phyloP scores from a whole-genome alignment of 2,113 vertebrate genomes.

The Malurus cyaneus region DNA sequence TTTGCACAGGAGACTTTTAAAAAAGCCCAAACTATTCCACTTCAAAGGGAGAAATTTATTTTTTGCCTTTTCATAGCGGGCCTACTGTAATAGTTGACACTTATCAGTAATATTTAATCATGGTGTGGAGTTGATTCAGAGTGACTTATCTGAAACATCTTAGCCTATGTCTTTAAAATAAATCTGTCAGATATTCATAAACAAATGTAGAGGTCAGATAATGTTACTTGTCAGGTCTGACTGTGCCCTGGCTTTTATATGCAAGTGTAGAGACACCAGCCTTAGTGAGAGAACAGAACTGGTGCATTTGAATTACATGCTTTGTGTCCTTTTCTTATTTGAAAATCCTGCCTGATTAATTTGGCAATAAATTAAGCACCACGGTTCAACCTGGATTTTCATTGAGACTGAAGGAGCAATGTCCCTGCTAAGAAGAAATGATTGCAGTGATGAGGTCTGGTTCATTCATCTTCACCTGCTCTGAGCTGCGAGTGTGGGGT shows the following conservation, averaged over 20 bases:
- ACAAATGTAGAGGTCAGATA: conserved; percentile 28
- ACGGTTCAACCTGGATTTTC: conserved; percentile 11
- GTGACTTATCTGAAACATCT: background rate
- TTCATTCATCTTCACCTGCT: background rate
- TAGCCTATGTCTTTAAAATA: background rate
- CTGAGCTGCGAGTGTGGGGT: background rate
- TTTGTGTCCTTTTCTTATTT: background rate
- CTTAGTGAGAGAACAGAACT: background rate
- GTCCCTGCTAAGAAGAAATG: background rate
- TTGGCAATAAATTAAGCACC: background rate
- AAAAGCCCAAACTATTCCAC: background rate
- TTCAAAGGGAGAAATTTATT: background rate
- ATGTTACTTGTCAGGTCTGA: conserved; percentile 1
- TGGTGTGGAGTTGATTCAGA: background rate
- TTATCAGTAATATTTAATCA: conserved; percentile 30
- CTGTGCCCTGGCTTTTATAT: background rate
- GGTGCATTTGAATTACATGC: conserved; percentile 15
- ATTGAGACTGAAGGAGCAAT: background rate
- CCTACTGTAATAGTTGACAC: conserved; percentile 6
- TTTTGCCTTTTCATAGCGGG: conserved; percentile 17
- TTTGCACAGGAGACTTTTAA: background rate
- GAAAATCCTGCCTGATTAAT: conserved; percentile 2
- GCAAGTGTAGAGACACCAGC: background rate
- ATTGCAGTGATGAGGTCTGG: background rate
- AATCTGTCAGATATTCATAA: conserved; percentile 36